phyloP scores from a whole-genome alignment of 2,797 vertebrate species.

The Enoplosus armatus region DNA sequence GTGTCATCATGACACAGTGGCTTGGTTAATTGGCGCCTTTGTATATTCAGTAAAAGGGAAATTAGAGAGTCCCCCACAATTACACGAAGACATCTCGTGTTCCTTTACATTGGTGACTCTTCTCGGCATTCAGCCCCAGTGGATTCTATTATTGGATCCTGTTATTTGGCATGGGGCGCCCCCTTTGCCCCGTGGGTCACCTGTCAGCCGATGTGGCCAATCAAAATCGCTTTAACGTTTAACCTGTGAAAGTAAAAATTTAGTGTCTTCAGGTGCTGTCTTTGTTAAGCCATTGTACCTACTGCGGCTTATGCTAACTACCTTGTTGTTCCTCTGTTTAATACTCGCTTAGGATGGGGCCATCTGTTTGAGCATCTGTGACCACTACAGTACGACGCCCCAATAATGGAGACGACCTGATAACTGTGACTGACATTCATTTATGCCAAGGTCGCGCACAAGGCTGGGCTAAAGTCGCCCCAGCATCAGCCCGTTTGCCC shows the following conservation, averaged over 20 bases:
- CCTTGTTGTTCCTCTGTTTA: not conserved
- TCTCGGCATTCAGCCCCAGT: not conserved
- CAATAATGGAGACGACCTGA: not conserved
- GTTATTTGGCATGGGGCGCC: not conserved
- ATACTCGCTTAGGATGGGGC: not conserved
- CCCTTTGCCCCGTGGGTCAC: not conserved
- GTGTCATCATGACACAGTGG: not conserved
- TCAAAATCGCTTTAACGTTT: not conserved
- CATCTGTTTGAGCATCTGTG: conserved; percentile 13
- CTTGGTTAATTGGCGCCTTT: not conserved
- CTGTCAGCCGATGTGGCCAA: not conserved
- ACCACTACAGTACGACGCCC: not conserved
- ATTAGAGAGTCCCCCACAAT: not conserved
- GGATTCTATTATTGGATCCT: not conserved
- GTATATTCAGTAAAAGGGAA: not conserved
- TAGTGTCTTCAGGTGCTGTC: not conserved
- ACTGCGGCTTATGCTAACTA: not conserved
- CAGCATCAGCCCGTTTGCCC: too few species aligned
- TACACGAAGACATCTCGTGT: not conserved
- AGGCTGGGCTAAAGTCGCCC: too few species aligned
- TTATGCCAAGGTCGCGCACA: too few species aligned
- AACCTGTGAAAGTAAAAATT: not conserved
- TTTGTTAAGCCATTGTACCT: not conserved
- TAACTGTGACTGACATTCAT: not conserved
- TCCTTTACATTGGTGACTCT: not conserved